phyloP scores from a whole-genome alignment of 2,797 vertebrate genomes.

The Ara ararauna region DNA sequence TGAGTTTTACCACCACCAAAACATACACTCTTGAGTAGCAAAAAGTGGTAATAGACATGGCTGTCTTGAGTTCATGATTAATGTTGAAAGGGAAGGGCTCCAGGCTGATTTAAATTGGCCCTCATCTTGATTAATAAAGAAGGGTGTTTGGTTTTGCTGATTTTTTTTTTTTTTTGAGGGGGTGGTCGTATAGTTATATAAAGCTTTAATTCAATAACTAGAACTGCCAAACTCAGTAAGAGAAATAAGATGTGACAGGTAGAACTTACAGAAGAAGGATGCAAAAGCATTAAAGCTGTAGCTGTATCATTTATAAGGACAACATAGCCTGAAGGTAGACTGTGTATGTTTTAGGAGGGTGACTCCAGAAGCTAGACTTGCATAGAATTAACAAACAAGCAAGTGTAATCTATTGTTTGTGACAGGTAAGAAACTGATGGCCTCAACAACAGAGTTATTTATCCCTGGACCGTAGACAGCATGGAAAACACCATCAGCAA shows the following conservation, averaged over 20 bases:
- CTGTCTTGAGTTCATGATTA: conserved; percentile 6
- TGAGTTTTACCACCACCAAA: neutral
- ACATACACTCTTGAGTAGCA: neutral
- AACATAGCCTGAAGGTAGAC: neutral
- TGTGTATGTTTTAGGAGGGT: neutral
- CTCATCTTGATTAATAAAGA: neutral
- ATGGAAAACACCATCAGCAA: neutral
- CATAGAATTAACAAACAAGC: neutral
- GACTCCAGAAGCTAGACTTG: neutral
- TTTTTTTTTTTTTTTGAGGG: neutral
- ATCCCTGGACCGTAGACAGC: neutral
- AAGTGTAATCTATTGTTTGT: neutral
- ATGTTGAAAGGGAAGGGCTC: neutral
- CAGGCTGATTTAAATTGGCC: conserved; percentile 14
- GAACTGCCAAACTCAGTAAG: neutral
- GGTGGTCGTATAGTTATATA: neutral
- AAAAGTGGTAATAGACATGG: neutral
- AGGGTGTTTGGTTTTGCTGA: neutral
- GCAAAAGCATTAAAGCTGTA: neutral
- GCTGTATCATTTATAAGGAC: neutral
- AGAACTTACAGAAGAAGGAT: neutral
- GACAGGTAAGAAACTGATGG: neutral
- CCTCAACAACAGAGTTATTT: neutral
- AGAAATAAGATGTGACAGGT: neutral
- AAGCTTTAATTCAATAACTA: conserved; percentile 19